These are phyloP conservation scores for Chironomus tepperi DNA, from an alignment of 1,140 invertebrate species.

Conservation along the genomic window DNA sequence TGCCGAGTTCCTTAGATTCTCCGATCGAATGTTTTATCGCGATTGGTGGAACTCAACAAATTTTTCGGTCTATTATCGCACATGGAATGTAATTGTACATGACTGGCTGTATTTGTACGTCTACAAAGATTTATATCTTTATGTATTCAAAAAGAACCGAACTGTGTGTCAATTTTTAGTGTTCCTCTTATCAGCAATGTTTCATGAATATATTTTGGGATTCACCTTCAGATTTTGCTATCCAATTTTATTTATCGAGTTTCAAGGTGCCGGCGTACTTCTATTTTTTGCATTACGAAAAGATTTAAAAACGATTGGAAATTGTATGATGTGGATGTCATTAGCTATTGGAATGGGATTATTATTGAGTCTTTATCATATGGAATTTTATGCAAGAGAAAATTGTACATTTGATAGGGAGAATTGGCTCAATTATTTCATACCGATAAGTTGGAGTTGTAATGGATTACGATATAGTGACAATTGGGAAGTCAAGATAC, in stretches of 20 bases:
- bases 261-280: slow-evolving; percentile 50
- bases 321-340: slow-evolving; percentile 72
- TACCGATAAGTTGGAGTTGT: slow-evolving; percentile 54
- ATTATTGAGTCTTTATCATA: slow-evolving; percentile 65
- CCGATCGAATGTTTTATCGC: slow-evolving; percentile 79
- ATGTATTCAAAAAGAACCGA: slow-evolving; percentile 44
- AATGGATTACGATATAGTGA: slow-evolving; percentile 26
- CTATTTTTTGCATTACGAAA: slow-evolving; percentile 48
- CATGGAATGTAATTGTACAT: slow-evolving; percentile 91
- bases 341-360: slow-evolving; percentile 70
- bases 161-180: slow-evolving; percentile 46
- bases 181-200: slow-evolving; percentile 57
- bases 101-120: slow-evolving; percentile 92
- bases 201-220: slow-evolving; percentile 79
- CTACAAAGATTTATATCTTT: slow-evolving; percentile 72
- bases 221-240: slow-evolving; percentile 77
- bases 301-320: slow-evolving; percentile 49
- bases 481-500: slow-evolving; percentile 7
- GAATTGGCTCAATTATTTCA: slow-evolving; percentile 40
- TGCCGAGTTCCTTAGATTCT: slow-evolving; percentile 78
- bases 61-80: slow-evolving; percentile 75
- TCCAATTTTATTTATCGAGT: slow-evolving; percentile 69
- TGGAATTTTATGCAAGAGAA: slow-evolving; percentile 74
- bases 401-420: slow-evolving; percentile 57
- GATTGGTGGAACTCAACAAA: slow-evolving; percentile 92